Conservation (phyloP, 2,797 vertebrate species). For the Hipposideros larvatus region DNA sequence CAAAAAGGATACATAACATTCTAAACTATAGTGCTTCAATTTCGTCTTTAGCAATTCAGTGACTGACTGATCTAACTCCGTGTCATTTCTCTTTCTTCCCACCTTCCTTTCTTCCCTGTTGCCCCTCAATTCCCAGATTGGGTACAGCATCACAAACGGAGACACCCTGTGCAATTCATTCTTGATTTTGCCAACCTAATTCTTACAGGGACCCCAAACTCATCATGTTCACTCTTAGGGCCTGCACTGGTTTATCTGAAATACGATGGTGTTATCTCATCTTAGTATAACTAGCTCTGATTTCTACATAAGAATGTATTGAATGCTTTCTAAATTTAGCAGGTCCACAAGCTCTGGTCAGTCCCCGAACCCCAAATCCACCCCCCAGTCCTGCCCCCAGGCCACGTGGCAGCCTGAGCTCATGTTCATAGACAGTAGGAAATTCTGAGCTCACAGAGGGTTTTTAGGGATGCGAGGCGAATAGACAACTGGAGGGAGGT, state of each 20-base stretch:
- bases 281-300: not conserved
- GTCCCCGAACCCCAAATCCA: no score
- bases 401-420: not conserved
- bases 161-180: not conserved
- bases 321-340: not conserved
- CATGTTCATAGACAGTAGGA: not conserved
- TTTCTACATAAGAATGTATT: not conserved
- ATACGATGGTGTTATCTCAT: not conserved
- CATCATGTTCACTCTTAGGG: not conserved
- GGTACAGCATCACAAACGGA: no score
- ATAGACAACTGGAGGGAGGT: not conserved
- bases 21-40: not conserved
- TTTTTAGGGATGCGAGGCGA: not conserved
- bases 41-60: not conserved
- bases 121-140: not conserved
- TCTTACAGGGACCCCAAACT: not conserved
- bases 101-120: not conserved
- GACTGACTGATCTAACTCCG: not conserved
- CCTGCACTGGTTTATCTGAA: not conserved
- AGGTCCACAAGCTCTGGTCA: not conserved
- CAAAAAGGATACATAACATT: not conserved
- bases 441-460: not conserved
- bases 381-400: not conserved
- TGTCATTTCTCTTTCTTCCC: no score
- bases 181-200: not conserved